Conservation (phyloP, 2,888 invertebrate genomes). For the Galeruca laticollis region DNA sequence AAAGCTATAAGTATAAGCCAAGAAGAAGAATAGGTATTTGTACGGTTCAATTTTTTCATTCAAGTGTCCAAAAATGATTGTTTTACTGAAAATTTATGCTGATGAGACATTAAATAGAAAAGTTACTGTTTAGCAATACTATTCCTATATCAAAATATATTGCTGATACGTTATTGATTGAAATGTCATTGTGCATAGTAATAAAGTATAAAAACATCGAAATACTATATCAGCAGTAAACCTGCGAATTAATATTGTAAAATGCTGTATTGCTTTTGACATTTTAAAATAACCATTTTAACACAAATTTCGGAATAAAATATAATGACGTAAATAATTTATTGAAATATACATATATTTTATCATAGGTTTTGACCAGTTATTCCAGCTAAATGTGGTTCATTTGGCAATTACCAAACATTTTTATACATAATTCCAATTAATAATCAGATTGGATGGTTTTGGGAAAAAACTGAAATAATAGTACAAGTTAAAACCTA, state of each 20-base stretch:
- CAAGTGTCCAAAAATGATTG: no score
- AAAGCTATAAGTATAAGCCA: no score
- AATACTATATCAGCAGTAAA: neutral
- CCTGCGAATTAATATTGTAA: constrained; percentile 1
- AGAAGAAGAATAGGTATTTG: no score
- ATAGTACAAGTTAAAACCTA: no score
- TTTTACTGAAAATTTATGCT: no score
- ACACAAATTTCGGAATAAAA: neutral
- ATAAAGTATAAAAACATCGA: neutral
- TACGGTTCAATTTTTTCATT: no score
- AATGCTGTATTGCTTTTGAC: neutral
- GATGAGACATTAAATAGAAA: neutral
- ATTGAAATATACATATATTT: neutral
- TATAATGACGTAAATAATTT: neutral
- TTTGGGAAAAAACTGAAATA: no score
- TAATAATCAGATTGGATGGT: no score
- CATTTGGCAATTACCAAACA: neutral
- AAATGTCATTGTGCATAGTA: neutral
- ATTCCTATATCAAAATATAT: neutral
- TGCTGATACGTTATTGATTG: neutral
- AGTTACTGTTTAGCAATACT: neutral
- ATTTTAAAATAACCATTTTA: neutral
- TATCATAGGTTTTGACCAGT: neutral
- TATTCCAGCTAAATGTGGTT: neutral
- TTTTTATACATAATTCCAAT: neutral